These are phyloP conservation scores for Eugnorisma glareosa DNA, from an alignment of 2,888 invertebrate species.

Conservation along the genomic window DNA sequence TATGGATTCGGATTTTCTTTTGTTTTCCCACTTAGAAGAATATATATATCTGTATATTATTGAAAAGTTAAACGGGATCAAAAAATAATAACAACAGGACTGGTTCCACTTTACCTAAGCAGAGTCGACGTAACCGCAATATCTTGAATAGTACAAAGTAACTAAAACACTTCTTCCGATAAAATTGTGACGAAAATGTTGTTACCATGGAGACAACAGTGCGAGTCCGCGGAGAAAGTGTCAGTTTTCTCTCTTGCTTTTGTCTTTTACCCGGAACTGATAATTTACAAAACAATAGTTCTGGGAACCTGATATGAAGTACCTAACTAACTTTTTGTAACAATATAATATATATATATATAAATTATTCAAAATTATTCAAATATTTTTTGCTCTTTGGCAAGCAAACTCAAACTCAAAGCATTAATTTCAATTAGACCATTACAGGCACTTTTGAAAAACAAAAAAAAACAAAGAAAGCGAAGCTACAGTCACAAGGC, in stretches of 20 bases:
- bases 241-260: neutral
- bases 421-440: too few relatives aligned
- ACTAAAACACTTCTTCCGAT: conserved; percentile 11
- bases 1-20: neutral
- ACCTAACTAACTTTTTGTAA: too few relatives aligned
- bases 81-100: neutral
- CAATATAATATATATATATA: too few relatives aligned
- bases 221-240: neutral
- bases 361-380: too few relatives aligned
- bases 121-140: conserved; percentile 16
- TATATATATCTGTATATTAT: neutral
- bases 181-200: conserved; percentile 28
- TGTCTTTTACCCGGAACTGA: neutral
- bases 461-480: too few relatives aligned
- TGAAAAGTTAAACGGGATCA: neutral
- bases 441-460: too few relatives aligned
- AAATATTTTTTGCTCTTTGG: conserved; percentile 1
- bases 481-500: too few relatives aligned
- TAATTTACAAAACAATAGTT: neutral
- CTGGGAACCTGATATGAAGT: neutral
- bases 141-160: conserved; percentile 14
- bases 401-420: too few relatives aligned
- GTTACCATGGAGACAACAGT: conserved; percentile 5
- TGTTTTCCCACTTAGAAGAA: neutral
- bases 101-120: conserved; percentile 1